Evolutionary conservation across 2,888 invertebrate species (phyloP).

Genomic region (Agrotis puta): DNA sequence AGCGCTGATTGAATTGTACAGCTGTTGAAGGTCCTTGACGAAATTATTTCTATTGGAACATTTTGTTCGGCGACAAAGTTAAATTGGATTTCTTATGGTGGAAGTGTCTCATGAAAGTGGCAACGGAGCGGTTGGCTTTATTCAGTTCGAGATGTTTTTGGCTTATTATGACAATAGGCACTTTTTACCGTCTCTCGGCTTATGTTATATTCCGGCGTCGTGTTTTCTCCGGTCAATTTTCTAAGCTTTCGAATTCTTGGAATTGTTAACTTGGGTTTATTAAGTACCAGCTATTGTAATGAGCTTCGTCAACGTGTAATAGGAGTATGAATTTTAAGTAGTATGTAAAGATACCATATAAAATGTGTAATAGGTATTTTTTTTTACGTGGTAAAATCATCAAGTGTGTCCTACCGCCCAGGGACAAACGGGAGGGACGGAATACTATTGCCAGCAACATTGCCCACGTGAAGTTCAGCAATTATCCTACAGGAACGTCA

Average conservation of each 20-base stretch:
- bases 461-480: no score
- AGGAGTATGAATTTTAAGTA: no score
- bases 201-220: constrained; percentile 68
- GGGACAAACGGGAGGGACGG: no score
- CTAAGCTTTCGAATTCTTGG: constrained; percentile 16
- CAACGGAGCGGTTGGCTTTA: constrained; percentile 82
- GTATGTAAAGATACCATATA: no score
- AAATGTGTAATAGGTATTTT: no score
- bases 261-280: constrained; percentile 30
- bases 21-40: constrained; percentile 87
- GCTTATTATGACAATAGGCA: constrained; percentile 81
- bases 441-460: no score
- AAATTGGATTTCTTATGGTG: constrained; percentile 90
- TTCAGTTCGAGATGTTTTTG: constrained; percentile 81
- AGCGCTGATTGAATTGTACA: constrained; percentile 89
- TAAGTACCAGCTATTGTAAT: background rate
- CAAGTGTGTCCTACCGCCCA: no score
- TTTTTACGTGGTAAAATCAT: no score
- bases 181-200: constrained; percentile 73
- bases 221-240: constrained; percentile 36
- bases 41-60: constrained; percentile 90
- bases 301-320: background rate
- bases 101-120: constrained; percentile 83
- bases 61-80: constrained; percentile 89
- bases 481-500: no score